A percentile compares a stretch with the other conserved stretches of the same genome.
These are phyloP conservation scores for Heliconius aoede DNA, from an alignment of 2,888 invertebrate species.

Conservation along the genomic window DNA sequence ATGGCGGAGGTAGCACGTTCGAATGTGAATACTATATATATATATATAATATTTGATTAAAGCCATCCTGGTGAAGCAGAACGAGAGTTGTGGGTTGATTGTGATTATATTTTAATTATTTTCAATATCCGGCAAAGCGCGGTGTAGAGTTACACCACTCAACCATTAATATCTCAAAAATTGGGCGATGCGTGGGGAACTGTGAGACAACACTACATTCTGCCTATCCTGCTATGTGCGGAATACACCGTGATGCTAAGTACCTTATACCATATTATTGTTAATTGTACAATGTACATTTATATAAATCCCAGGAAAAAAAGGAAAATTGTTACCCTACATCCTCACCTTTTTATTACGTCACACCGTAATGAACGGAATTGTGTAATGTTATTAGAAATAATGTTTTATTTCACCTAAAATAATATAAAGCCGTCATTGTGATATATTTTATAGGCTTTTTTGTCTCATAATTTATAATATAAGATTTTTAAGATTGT, in stretches of 20 bases:
- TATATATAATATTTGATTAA: no score
- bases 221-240: no score
- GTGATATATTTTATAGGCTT: slow-evolving; percentile 12
- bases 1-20: background rate
- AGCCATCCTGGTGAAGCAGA: no score
- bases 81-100: no score
- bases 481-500: background rate
- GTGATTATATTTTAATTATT: no score
- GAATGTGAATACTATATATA: background rate
- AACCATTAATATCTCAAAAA: no score
- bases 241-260: no score
- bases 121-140: no score
- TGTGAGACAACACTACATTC: no score
- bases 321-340: slow-evolving; percentile 28
- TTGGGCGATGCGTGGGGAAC: no score
- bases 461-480: slow-evolving; percentile 8
- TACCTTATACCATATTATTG: background rate
- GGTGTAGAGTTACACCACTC: no score
- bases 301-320: slow-evolving; percentile 4
- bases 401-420: slow-evolving; percentile 37
- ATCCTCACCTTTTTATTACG: slow-evolving; percentile 47
- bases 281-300: no score
- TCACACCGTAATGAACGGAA: slow-evolving; percentile 44
- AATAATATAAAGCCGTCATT: slow-evolving; percentile 26
- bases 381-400: slow-evolving; percentile 35